A percentile compares a stretch with the other conserved stretches of the same genome.
Conservation (phyloP, 2,113 vertebrate genomes). For the Cinclus cinclus region DNA sequence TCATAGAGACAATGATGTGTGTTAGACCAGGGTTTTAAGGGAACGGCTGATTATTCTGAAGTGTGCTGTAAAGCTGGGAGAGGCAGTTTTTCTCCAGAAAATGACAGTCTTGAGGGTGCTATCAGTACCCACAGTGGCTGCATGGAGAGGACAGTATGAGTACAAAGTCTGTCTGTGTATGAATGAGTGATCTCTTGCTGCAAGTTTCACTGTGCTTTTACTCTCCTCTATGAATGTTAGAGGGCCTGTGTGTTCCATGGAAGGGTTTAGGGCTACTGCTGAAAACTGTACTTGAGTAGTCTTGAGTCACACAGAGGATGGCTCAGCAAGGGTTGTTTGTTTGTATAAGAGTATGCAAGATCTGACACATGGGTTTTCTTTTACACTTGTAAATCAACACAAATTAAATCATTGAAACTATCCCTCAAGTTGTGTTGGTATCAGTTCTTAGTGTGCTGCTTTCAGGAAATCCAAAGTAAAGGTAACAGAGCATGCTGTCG, state of each 20-base stretch:
- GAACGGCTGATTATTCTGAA: neutral
- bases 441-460: neutral
- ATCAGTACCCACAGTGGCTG: neutral
- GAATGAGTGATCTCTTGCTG: neutral
- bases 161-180: neutral
- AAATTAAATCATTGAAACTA: conserved; percentile 33
- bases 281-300: neutral
- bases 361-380: neutral
- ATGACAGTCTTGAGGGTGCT: neutral
- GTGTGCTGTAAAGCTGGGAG: neutral
- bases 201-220: neutral
- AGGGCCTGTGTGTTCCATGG: neutral
- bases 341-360: neutral
- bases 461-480: neutral
- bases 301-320: neutral
- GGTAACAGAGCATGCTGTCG: neutral
- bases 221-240: neutral
- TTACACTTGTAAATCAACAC: conserved; percentile 17
- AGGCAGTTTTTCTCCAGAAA: neutral
- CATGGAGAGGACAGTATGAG: neutral
- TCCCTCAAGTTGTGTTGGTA: neutral
- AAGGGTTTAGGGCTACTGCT: neutral
- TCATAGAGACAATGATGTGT: neutral
- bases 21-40: neutral
- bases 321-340: neutral